These are phyloP conservation scores for Galeopterus variegatus DNA, from an alignment of 2,113 vertebrate species.

Conservation along the genomic window DNA sequence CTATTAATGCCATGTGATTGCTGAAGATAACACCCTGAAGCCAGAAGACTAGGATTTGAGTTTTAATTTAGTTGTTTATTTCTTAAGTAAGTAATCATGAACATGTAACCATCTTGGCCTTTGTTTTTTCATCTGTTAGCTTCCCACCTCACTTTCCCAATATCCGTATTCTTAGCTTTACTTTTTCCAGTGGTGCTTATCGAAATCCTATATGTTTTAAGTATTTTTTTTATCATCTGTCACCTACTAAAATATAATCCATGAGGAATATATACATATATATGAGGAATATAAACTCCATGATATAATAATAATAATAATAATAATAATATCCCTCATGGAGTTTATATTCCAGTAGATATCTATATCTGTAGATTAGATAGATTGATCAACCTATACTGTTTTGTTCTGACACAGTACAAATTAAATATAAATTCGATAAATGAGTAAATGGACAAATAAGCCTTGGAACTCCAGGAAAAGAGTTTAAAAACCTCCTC, in stretches of 20 bases:
- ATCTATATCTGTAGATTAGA: not conserved
- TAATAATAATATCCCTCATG: not conserved
- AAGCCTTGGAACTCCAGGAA: not conserved
- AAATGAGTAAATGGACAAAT: conserved; percentile 46
- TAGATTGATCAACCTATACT: not conserved
- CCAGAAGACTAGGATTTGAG: not conserved
- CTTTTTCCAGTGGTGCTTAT: not conserved
- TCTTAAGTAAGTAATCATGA: not conserved
- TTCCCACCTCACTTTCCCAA: not conserved
- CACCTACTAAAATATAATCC: not conserved
- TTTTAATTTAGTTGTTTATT: not conserved
- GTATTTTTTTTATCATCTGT: not conserved
- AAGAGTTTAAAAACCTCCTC: not conserved
- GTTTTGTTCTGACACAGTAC: not conserved
- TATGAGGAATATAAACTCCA: not conserved
- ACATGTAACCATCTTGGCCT: not conserved
- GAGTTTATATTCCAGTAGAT: not conserved
- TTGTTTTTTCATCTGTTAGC: not conserved
- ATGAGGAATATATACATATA: not conserved
- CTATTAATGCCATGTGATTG: not conserved
- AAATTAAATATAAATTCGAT: conserved; percentile 1
- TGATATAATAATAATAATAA: too few relatives aligned
- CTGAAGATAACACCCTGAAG: not conserved
- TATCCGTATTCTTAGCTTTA: not conserved
- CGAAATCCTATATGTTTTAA: not conserved